phyloP scores from a whole-genome alignment of 1,140 invertebrate genomes.

The Armadillidium nasatum region DNA sequence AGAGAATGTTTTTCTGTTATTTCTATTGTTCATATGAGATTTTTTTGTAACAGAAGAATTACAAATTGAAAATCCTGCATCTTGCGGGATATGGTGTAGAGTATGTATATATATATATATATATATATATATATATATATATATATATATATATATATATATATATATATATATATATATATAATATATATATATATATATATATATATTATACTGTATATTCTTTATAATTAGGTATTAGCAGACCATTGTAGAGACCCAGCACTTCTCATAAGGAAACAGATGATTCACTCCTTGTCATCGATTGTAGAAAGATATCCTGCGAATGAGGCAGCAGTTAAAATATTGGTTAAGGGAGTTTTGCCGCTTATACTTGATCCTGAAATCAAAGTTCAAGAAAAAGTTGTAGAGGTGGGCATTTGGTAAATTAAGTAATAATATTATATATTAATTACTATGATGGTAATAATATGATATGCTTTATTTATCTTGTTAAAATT shows the following conservation, averaged over 20 bases:
- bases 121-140: slow-evolving; percentile 12
- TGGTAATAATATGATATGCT: background rate
- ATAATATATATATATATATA: background rate
- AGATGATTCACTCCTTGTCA: slow-evolving; percentile 56
- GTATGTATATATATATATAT: no score
- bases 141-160: slow-evolving; percentile 4
- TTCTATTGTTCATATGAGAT: no score
- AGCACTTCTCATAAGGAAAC: slow-evolving; percentile 56
- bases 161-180: slow-evolving; percentile 18
- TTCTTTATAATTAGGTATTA: slow-evolving; percentile 54
- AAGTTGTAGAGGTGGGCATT: slow-evolving; percentile 55
- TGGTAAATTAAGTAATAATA: background rate
- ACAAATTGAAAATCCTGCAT: no score
- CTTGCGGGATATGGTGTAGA: no score
- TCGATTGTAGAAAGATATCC: slow-evolving; percentile 54
- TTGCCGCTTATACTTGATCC: slow-evolving; percentile 59
- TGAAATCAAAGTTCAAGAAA: slow-evolving; percentile 59
- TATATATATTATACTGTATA: background rate
- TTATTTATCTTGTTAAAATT: background rate
- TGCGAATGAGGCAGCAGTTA: slow-evolving; percentile 50
- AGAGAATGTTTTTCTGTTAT: no score
- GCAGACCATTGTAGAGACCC: slow-evolving; percentile 56
- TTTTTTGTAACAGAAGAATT: no score
- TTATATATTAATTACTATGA: no score
- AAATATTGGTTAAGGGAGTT: slow-evolving; percentile 55